Conservation (phyloP, 2,113 vertebrate genomes). For the Mesembrinibis cayennensis region DNA sequence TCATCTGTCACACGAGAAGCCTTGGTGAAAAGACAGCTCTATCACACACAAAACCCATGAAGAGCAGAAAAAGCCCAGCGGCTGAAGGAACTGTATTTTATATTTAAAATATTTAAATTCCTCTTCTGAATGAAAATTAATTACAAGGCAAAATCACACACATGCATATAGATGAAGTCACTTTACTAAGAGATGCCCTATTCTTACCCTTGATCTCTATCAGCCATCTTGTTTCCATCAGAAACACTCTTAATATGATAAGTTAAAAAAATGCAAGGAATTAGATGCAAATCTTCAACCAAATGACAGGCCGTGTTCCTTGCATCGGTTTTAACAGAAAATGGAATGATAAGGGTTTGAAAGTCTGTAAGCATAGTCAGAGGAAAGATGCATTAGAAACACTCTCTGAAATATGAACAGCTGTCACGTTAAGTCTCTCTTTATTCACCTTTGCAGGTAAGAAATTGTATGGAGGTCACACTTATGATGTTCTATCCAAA, state of each 20-base stretch:
- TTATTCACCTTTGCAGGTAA: not conserved
- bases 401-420: not conserved
- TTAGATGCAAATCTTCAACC: not conserved
- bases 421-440: not conserved
- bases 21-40: constrained; percentile 41
- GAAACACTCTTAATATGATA: not conserved
- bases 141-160: not conserved
- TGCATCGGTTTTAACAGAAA: not conserved
- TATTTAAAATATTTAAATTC: not conserved
- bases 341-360: not conserved
- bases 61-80: not conserved
- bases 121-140: not conserved
- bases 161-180: not conserved
- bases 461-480: not conserved
- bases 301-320: not conserved
- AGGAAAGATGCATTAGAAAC: not conserved
- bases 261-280: not conserved
- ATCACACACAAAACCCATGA: not conserved
- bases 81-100: not conserved
- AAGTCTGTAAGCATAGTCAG: not conserved
- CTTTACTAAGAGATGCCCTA: not conserved
- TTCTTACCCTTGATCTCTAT: not conserved
- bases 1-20: constrained; percentile 16
- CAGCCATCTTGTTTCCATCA: not conserved
- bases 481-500: not conserved